Evolutionary conservation across 2,797 vertebrate genomes (phyloP).

Genomic region (Amniataba percoides): DNA sequence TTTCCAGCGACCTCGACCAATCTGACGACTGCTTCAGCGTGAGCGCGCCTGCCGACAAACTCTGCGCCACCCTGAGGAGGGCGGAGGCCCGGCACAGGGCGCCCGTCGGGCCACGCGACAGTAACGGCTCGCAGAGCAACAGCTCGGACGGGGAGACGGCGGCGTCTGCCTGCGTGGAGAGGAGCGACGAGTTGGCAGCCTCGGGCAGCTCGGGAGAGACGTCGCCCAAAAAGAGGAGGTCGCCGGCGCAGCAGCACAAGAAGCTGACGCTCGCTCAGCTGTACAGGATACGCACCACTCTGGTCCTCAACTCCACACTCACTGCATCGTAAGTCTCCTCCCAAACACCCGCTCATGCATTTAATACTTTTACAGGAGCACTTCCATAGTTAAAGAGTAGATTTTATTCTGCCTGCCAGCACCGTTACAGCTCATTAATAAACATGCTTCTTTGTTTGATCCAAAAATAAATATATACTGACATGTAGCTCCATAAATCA

Average conservation of each 20-base stretch:
- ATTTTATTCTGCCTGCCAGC: no score
- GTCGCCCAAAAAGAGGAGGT: slow-evolving; percentile 64
- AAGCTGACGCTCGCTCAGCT: slow-evolving; percentile 89
- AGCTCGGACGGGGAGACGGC: slow-evolving; percentile 64
- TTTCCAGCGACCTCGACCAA: slow-evolving; percentile 34
- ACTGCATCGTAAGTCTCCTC: slow-evolving; percentile 93
- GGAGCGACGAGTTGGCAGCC: neutral
- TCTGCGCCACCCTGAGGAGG: slow-evolving; percentile 67
- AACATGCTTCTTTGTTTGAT: neutral
- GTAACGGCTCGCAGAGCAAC: slow-evolving; percentile 52
- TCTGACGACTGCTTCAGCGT: slow-evolving; percentile 44
- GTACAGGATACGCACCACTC: slow-evolving; percentile 92
- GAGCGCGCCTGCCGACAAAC: slow-evolving; percentile 64
- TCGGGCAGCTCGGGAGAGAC: slow-evolving; percentile 26
- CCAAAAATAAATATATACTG: neutral
- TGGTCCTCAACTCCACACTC: slow-evolving; percentile 97
- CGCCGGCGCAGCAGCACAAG: slow-evolving; percentile 84
- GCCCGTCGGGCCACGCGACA: neutral
- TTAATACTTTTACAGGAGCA: neutral
- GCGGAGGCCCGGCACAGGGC: slow-evolving; percentile 49
- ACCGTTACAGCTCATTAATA: neutral
- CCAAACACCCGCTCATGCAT: neutral
- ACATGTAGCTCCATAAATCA: neutral
- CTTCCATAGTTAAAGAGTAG: no score
- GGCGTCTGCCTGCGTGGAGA: slow-evolving; percentile 32